Percentiles rank a stretch among this genome's conserved stretches.
phyloP scores from a whole-genome alignment of 2,113 vertebrate genomes.

The Sinocyclocheilus anophthalmus region DNA sequence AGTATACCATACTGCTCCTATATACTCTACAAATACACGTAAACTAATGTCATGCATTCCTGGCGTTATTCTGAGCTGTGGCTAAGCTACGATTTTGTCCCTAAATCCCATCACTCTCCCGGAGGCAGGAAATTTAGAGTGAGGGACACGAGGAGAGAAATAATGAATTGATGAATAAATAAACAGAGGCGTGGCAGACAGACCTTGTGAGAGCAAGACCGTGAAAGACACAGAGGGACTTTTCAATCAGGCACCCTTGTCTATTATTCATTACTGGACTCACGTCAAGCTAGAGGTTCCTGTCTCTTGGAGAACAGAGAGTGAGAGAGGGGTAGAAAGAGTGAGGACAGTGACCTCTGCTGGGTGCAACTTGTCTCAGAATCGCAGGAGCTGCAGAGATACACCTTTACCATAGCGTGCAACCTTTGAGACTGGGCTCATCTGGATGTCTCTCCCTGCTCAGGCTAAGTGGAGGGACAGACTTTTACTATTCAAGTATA shows the following conservation, averaged over 20 bases:
- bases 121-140: constrained; percentile 26
- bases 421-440: background rate
- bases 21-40: background rate
- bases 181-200: constrained; percentile 48
- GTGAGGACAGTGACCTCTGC: constrained; percentile 54
- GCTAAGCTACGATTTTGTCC: constrained; percentile 12
- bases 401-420: background rate
- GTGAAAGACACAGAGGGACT: constrained; percentile 58
- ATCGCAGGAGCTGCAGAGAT: background rate
- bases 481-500: background rate
- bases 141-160: constrained; percentile 44
- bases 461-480: background rate
- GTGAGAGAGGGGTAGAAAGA: background rate
- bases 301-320: constrained; percentile 2
- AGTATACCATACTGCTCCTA: background rate
- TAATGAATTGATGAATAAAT: constrained; percentile 66
- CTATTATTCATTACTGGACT: constrained; percentile 58
- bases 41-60: constrained; percentile 10
- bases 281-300: constrained; percentile 18
- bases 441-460: background rate
- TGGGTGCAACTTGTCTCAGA: constrained; percentile 6
- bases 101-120: constrained; percentile 5
- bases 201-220: constrained; percentile 40
- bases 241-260: constrained; percentile 54
- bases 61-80: constrained; percentile 11